Evolutionary conservation across 2,113 vertebrate genomes (phyloP).

Genomic region (Zingel zingel): DNA sequence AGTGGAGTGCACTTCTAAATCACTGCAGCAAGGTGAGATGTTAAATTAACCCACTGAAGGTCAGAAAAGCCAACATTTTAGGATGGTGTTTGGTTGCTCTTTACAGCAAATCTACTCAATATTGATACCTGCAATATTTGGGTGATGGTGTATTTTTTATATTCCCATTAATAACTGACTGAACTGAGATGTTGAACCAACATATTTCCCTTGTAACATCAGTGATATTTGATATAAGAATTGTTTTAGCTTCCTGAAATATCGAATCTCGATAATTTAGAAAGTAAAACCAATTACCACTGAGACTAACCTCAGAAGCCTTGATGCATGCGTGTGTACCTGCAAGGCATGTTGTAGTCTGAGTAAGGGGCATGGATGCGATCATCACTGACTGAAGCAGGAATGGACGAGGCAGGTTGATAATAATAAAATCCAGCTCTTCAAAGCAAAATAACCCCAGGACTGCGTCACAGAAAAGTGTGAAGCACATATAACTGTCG

Average conservation of each 20-base stretch:
- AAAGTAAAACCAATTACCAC: not conserved
- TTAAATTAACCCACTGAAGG: not conserved
- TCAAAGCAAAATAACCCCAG: not conserved
- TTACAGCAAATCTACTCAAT: no score
- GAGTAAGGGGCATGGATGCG: not conserved
- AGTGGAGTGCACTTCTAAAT: not conserved
- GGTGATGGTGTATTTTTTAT: not conserved
- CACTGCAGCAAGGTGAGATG: not conserved
- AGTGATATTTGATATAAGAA: not conserved
- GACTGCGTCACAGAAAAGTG: not conserved
- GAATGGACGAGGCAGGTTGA: not conserved
- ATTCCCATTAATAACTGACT: not conserved
- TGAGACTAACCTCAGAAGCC: not conserved
- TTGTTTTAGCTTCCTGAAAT: not conserved
- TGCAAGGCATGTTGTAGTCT: not conserved
- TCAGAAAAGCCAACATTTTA: not conserved
- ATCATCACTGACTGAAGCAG: constrained; percentile 7
- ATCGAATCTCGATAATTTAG: not conserved
- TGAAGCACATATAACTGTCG: not conserved
- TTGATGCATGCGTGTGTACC: not conserved
- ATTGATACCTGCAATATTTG: no score
- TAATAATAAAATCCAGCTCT: not conserved
- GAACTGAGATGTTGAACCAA: not conserved
- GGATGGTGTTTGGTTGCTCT: not conserved
- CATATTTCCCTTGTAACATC: not conserved